A percentile compares a stretch with the other conserved stretches of the same genome.
Conservation (phyloP, 35 echinoderm and acorn worm genomes). For the Antedon bifida region DNA sequence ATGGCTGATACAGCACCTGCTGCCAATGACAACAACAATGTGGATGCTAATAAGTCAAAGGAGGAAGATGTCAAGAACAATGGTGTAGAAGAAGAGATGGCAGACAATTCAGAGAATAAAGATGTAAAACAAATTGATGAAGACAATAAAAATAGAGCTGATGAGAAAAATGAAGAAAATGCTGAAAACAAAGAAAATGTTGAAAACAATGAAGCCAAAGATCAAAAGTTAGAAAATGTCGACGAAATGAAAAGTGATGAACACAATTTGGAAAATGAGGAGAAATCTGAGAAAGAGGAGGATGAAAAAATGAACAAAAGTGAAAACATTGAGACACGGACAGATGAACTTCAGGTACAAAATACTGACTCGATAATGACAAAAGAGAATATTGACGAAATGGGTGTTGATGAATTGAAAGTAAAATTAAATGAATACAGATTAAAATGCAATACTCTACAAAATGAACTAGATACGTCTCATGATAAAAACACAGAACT, state of each 20-base stretch:
- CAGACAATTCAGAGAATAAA: background rate
- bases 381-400: background rate
- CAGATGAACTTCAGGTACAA: background rate
- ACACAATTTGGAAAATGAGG: background rate
- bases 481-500: background rate
- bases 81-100: background rate
- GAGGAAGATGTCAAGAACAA: background rate
- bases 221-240: background rate
- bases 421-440: constrained; percentile 18
- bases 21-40: constrained; percentile 1
- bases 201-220: background rate
- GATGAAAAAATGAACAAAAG: background rate
- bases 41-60: background rate
- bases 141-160: background rate
- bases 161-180: background rate
- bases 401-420: constrained; percentile 9
- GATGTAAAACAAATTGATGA: background rate
- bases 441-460: background rate
- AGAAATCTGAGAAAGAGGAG: background rate
- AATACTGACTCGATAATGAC: background rate
- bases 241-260: background rate
- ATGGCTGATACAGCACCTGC: background rate
- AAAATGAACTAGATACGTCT: background rate
- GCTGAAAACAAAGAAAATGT: too few species aligned
- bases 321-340: background rate